These are phyloP conservation scores for Fulica atra DNA, from an alignment of 2,113 vertebrate genomes.

Conservation along the genomic window DNA sequence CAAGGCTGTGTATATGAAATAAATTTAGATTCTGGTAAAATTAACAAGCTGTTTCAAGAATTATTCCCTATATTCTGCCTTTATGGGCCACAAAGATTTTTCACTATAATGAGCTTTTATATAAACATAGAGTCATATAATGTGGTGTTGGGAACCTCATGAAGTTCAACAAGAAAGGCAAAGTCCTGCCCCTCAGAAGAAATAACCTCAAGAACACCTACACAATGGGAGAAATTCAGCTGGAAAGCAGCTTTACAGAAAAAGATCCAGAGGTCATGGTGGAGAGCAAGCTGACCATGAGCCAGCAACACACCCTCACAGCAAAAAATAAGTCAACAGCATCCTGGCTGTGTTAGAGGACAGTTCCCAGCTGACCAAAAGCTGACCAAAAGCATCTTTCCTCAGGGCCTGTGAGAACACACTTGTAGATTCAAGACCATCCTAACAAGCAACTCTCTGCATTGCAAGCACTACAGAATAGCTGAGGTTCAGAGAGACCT, in stretches of 20 bases:
- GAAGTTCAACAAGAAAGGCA: background rate
- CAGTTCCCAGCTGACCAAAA: background rate
- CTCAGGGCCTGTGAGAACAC: rapidly evolving
- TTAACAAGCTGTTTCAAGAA: background rate
- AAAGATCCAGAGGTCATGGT: background rate
- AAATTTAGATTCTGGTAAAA: background rate
- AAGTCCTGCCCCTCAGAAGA: background rate
- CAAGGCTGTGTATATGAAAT: background rate
- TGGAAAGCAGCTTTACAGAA: background rate
- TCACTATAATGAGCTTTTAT: background rate
- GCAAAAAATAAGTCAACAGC: background rate
- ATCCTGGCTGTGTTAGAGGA: background rate
- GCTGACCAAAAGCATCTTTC: no score
- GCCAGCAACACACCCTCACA: background rate
- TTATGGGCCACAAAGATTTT: background rate
- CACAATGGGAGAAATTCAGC: rapidly evolving
- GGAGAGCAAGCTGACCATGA: background rate
- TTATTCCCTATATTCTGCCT: background rate
- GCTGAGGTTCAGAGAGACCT: background rate
- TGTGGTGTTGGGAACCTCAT: rapidly evolving
- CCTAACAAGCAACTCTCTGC: background rate
- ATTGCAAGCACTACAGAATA: background rate
- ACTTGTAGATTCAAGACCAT: background rate
- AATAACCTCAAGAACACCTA: background rate
- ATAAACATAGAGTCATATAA: background rate